Conservation (phyloP, 2,797 vertebrate genomes). For the Fundulus diaphanus region DNA sequence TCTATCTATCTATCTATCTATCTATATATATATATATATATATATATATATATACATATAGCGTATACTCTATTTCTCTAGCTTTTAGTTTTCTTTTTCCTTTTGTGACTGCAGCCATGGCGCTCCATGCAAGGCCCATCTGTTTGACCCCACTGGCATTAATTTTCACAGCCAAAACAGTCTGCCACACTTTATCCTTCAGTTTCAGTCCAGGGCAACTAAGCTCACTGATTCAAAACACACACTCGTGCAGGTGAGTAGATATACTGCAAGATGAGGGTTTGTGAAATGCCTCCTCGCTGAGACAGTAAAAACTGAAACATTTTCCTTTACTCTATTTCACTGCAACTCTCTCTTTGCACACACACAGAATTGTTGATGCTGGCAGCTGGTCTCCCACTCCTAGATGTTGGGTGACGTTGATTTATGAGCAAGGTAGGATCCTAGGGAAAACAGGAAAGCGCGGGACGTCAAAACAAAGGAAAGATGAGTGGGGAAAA, state of each 20-base stretch:
- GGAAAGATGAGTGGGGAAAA: constrained; percentile 53
- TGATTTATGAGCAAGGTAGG: constrained; percentile 81
- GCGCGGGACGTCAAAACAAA: constrained; percentile 71
- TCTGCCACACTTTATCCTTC: constrained; percentile 62
- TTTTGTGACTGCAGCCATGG: constrained; percentile 25
- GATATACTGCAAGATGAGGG: constrained; percentile 61
- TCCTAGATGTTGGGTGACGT: constrained; percentile 76
- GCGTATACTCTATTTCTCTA: background rate
- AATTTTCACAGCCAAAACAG: constrained; percentile 74
- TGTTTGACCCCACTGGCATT: constrained; percentile 68
- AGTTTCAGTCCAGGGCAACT: constrained; percentile 72
- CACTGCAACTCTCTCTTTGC: constrained; percentile 22
- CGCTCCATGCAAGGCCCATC: constrained; percentile 42
- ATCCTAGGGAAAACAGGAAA: constrained; percentile 76
- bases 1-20: too few species aligned
- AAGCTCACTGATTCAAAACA: constrained; percentile 47
- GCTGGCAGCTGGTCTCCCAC: constrained; percentile 74
- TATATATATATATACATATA: constrained; percentile 24
- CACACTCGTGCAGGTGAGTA: constrained; percentile 39
- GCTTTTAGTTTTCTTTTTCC: background rate
- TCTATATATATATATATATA: too few species aligned
- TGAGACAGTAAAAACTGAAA: constrained; percentile 62
- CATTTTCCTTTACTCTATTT: constrained; percentile 45
- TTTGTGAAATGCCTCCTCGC: constrained; percentile 58
- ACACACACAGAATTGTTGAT: constrained; percentile 50